phyloP scores from a whole-genome alignment of 2,113 vertebrate genomes.

The Sialia sialis region DNA sequence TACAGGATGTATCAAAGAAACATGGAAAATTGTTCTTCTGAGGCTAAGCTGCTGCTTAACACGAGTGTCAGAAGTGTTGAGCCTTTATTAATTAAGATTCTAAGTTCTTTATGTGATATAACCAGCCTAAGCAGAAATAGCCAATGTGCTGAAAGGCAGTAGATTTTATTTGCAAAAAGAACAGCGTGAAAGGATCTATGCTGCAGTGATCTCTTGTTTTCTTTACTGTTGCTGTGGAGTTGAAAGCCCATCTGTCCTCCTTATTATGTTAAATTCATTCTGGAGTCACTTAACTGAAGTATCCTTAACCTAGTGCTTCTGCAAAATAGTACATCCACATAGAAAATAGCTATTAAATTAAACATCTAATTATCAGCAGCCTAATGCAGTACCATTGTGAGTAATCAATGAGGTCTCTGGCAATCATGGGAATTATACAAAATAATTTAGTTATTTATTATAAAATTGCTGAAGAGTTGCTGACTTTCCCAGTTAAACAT shows the following conservation, averaged over 20 bases:
- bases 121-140: background rate
- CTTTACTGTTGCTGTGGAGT: background rate
- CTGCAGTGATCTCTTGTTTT: background rate
- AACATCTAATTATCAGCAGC: conserved; percentile 26
- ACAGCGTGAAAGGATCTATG: background rate
- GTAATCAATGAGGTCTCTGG: conserved; percentile 37
- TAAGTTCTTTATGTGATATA: background rate
- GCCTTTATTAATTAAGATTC: background rate
- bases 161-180: conserved; percentile 18
- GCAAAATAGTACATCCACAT: background rate
- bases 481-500: background rate
- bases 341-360: conserved; percentile 51
- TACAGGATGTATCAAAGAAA: background rate
- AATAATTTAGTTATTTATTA: conserved; percentile 7
- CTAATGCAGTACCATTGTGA: conserved; percentile 22
- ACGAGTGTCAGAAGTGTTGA: background rate
- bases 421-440: conserved; percentile 20
- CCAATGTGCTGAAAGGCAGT: background rate
- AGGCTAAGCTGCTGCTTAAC: background rate
- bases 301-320: conserved; percentile 48
- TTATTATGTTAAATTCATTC: conserved; percentile 38
- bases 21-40: background rate
- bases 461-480: background rate
- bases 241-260: conserved; percentile 30
- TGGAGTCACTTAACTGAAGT: conserved; percentile 47